phyloP scores from a whole-genome alignment of 2,797 vertebrate genomes.

The Intellagama lesueurii region DNA sequence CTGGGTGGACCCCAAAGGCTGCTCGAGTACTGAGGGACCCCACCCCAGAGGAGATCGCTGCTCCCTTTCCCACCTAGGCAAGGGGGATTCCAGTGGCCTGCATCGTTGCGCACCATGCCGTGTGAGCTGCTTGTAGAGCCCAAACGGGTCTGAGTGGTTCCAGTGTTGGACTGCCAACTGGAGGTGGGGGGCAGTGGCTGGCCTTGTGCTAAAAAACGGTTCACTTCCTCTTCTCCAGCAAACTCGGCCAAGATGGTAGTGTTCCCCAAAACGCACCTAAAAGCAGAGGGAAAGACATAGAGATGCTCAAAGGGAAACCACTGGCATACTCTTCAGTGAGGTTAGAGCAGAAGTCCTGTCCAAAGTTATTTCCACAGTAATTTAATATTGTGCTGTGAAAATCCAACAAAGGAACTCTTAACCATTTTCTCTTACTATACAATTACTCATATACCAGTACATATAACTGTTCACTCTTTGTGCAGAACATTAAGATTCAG shows the following conservation, averaged over 20 bases:
- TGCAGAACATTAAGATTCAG: too few species aligned
- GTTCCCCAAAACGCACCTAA: slow-evolving; percentile 96
- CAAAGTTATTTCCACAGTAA: background rate
- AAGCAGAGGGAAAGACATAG: background rate
- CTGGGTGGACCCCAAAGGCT: slow-evolving; percentile 93
- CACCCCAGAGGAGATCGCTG: slow-evolving; percentile 93
- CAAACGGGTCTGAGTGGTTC: slow-evolving; percentile 88
- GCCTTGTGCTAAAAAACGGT: slow-evolving; percentile 96
- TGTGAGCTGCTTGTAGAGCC: slow-evolving; percentile 86
- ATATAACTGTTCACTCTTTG: too few species aligned
- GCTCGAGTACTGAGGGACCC: slow-evolving; percentile 94
- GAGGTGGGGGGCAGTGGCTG: slow-evolving; percentile 92
- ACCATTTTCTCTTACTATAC: too few species aligned
- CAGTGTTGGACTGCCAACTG: slow-evolving; percentile 94
- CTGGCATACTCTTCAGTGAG: fast-evolving
- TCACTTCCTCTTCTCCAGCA: slow-evolving; percentile 95
- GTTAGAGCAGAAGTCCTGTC: too few species aligned
- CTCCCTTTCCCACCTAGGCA: slow-evolving; percentile 85
- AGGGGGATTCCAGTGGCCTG: slow-evolving; percentile 90
- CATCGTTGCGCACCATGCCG: slow-evolving; percentile 79
- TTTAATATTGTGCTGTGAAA: too few species aligned
- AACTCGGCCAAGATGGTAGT: slow-evolving; percentile 98
- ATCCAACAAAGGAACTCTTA: too few species aligned
- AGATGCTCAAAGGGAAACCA: fast-evolving
- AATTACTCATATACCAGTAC: too few species aligned